Percentiles rank a stretch among this genome's conserved stretches.
Conservation (phyloP, 30 jellyfish, hydroid and myxozoan genomes). For the Calvadosia cruxmelitensis region DNA sequence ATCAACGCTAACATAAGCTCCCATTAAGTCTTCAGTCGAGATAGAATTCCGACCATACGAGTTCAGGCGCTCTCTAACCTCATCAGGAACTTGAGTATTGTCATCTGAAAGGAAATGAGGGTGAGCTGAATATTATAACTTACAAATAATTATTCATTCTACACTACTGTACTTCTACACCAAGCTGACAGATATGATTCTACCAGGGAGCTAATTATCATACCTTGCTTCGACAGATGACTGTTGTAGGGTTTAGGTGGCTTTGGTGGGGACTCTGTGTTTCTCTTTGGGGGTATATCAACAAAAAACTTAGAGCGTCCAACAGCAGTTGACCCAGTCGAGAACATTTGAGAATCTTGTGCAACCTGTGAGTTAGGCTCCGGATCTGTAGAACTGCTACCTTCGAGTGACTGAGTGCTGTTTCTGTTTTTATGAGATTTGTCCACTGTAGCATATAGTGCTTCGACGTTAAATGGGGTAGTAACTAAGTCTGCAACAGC, state of each 20-base stretch:
- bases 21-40: not conserved
- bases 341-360: not conserved
- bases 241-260: conserved; percentile 29
- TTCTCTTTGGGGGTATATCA: conserved; percentile 21
- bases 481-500: conserved; percentile 7
- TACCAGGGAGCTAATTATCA: too few species aligned
- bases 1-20: not conserved
- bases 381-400: too few species aligned
- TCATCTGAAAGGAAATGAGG: too few species aligned
- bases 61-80: not conserved
- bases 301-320: conserved; percentile 46
- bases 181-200: too few species aligned
- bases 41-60: not conserved
- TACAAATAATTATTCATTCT: too few species aligned
- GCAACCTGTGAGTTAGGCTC: not conserved
- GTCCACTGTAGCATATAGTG: not conserved
- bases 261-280: conserved; percentile 29
- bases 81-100: not conserved
- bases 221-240: too few species aligned
- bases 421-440: not conserved
- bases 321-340: not conserved
- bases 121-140: too few species aligned
- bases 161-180: too few species aligned
- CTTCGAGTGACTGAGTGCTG: too few species aligned
- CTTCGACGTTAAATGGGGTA: not conserved